These are phyloP conservation scores for Halcyon malimbica DNA, from an alignment of 2,113 vertebrate species.

Conservation along the genomic window DNA sequence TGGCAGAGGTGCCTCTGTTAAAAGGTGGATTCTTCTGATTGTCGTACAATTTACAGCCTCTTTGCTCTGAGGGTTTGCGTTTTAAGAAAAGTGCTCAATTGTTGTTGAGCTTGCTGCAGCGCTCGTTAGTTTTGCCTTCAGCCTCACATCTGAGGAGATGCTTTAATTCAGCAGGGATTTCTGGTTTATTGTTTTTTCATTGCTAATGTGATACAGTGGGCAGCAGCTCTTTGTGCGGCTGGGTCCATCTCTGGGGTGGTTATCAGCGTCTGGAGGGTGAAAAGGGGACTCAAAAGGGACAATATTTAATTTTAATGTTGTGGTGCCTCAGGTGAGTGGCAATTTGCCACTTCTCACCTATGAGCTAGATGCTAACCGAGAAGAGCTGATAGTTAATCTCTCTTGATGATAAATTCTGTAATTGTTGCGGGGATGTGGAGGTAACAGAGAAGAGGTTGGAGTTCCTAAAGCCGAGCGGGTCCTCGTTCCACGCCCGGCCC, in stretches of 20 bases:
- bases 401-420: not conserved
- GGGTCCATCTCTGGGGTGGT: not conserved
- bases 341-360: not conserved
- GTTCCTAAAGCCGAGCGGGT: not conserved
- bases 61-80: not conserved
- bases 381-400: not conserved
- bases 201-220: not conserved
- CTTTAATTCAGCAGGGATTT: not conserved
- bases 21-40: conserved; percentile 18
- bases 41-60: conserved; percentile 2
- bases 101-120: not conserved
- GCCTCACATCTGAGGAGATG: not conserved
- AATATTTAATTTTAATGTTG: rapidly evolving
- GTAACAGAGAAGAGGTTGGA: not conserved
- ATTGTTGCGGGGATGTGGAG: not conserved
- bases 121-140: not conserved
- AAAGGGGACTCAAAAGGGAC: rapidly evolving
- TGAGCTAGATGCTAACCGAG: not conserved
- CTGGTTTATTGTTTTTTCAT: not conserved
- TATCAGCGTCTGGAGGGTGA: not conserved
- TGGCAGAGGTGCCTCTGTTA: conserved; percentile 36
- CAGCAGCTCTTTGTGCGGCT: not conserved
- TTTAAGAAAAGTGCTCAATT: not conserved
- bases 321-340: not conserved
- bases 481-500: not conserved